Evolutionary conservation across 2,113 vertebrate genomes (phyloP).

Genomic region (Plecturocebus donacophilus): DNA sequence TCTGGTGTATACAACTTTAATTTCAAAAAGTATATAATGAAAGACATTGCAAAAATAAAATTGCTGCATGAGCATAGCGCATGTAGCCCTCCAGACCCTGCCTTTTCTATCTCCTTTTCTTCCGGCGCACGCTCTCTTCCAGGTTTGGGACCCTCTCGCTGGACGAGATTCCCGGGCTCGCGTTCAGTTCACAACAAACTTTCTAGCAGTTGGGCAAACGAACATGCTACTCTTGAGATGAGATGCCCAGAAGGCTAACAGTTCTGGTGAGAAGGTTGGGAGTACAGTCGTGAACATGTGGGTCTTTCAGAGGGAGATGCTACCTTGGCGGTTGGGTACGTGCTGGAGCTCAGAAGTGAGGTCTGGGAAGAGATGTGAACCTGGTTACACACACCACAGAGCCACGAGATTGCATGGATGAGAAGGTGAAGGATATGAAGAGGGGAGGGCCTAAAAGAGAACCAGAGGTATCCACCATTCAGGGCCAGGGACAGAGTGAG

Average conservation of each 20-base stretch:
- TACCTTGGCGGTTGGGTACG: too few species aligned
- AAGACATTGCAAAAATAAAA: too few species aligned
- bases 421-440: not conserved
- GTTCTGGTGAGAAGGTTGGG: not conserved
- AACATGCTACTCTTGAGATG: not conserved
- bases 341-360: not conserved
- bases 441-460: not conserved
- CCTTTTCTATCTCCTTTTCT: too few species aligned
- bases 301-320: not conserved
- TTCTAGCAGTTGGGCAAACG: not conserved
- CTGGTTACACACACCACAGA: not conserved
- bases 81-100: too few species aligned
- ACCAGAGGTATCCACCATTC: not conserved
- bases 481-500: not conserved
- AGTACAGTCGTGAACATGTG: not conserved
- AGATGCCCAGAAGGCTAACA: not conserved
- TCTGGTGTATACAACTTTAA: too few species aligned
- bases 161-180: too few species aligned
- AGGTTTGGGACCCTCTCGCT: too few species aligned
- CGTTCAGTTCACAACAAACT: too few species aligned
- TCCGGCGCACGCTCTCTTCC: too few species aligned
- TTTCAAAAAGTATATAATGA: too few species aligned
- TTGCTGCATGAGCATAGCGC: too few species aligned
- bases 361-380: not conserved
- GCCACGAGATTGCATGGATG: not conserved